Evolutionary conservation across 2,797 vertebrate species (phyloP), one percentile per base, ranked within the genome.

Genomic region (Sebastes dallii): DNA sequence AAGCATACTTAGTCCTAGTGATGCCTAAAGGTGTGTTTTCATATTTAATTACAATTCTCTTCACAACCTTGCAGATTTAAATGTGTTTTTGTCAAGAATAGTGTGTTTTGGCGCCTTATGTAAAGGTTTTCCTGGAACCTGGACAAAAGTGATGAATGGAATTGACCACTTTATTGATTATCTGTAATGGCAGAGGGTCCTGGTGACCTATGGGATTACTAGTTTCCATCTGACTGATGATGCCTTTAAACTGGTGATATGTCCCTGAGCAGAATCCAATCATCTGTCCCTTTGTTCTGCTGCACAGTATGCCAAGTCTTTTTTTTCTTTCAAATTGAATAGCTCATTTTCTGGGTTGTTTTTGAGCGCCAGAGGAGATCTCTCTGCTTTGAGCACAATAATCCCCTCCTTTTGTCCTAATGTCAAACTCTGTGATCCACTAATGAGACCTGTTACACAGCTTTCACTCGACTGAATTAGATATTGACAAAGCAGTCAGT

Each of bases 401-500:
- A 65, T 76, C 50, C 4, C 1, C 16, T 20, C 39, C 61, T 59
- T 77, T 86, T 81, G 56, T 88, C 72, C 68, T 30, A 14, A 59
- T 62, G 54, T 82, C 46, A 75, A 29, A 70, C 66, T 58, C 32
- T 36, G 66, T 34, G 25, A 80, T 55, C 39, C 25, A 4, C 70
- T 76, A 72, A 73, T 83, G 69, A 80, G 66, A 42, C 39, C 20
- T 61, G 75, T 34, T 68, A 14, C 29, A 22, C 25, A 74, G 62
- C 22, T 71, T 64, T 83, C 56, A 58, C 61, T 39, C 6, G 2
- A 52, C 55, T 30, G 62, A 80, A 77, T 80, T 62, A 24, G 34
- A 67, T 88, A 89, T 89, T 82, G 82, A 84, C 27, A 1, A 72
- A 82, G 42, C 16, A 27, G 84, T 86, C 83, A 8, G 11, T 64